These are phyloP conservation scores for Lepus timidus DNA, from an alignment of 2,113 vertebrate species.

Conservation along the genomic window DNA sequence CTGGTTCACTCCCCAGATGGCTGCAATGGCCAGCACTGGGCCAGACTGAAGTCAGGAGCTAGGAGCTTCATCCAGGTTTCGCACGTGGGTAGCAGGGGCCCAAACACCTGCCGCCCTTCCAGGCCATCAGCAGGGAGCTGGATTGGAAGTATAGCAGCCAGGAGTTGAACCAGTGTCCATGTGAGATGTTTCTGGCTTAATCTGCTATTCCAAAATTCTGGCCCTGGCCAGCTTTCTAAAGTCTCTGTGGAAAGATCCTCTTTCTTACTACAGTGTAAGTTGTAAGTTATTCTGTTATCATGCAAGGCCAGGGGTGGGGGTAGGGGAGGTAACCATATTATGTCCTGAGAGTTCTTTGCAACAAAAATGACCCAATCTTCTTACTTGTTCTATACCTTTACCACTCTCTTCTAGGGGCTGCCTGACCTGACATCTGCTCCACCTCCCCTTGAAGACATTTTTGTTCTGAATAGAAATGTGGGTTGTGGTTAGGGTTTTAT, in stretches of 20 bases:
- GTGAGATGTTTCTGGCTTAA: too few species aligned
- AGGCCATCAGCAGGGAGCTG: too few species aligned
- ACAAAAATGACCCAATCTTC: not conserved
- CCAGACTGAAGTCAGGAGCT: too few species aligned
- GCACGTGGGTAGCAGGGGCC: too few species aligned
- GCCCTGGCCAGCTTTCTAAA: not conserved
- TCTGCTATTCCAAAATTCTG: too few species aligned
- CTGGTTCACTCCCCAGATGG: too few species aligned
- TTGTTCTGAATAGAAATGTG: constrained; percentile 53
- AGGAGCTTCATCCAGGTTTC: too few species aligned
- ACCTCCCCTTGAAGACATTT: not conserved
- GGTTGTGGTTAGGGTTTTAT: not conserved
- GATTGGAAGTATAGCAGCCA: too few species aligned
- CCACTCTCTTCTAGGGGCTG: not conserved
- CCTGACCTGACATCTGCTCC: not conserved
- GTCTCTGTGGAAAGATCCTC: not conserved
- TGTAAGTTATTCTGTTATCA: not conserved
- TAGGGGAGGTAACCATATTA: not conserved
- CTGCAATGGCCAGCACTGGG: too few species aligned
- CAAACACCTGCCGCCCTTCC: too few species aligned
- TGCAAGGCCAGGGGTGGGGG: not conserved
- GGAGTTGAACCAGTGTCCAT: too few species aligned
- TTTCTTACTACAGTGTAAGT: constrained; percentile 3
- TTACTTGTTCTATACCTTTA: not conserved
- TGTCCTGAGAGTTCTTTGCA: not conserved